phyloP scores from a whole-genome alignment of 2,888 invertebrate species.

The Myopa tessellatipennis region DNA sequence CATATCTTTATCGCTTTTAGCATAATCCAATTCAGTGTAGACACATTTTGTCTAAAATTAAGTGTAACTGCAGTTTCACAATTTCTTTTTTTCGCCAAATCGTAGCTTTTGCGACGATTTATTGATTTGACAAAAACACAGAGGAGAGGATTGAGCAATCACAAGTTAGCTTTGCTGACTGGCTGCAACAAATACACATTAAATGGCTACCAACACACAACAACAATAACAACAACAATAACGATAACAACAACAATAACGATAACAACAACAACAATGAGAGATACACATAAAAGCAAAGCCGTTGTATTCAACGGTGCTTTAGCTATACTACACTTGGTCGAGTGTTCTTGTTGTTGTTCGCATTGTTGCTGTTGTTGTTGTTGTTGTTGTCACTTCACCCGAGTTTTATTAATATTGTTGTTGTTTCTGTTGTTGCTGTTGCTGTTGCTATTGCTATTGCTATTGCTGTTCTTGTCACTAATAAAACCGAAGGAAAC shows the following conservation, averaged over 20 bases:
- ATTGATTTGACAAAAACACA: constrained; percentile 52
- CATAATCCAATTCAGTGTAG: background rate
- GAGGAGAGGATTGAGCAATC: constrained; percentile 31
- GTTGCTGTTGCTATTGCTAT: background rate
- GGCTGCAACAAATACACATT: constrained; percentile 17
- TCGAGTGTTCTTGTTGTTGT: background rate
- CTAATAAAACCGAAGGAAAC: constrained; percentile 20
- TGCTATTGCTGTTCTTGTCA: constrained; percentile 26
- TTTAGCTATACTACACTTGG: background rate
- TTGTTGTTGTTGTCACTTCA: background rate
- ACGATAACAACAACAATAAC: background rate
- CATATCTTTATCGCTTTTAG: background rate
- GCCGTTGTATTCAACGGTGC: constrained; percentile 14
- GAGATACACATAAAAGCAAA: constrained; percentile 32
- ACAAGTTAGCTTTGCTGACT: constrained; percentile 7
- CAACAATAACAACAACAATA: constrained; percentile 11
- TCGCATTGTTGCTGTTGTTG: background rate
- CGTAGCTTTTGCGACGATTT: constrained; percentile 41
- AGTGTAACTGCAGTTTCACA: constrained; percentile 6
- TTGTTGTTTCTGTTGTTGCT: background rate
- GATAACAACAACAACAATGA: background rate
- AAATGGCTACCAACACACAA: constrained; percentile 9
- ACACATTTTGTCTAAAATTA: background rate
- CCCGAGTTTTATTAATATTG: background rate
- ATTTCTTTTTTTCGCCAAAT: background rate